phyloP scores from a whole-genome alignment of 1,140 invertebrate genomes.

The Aphelinus atriplicis region DNA sequence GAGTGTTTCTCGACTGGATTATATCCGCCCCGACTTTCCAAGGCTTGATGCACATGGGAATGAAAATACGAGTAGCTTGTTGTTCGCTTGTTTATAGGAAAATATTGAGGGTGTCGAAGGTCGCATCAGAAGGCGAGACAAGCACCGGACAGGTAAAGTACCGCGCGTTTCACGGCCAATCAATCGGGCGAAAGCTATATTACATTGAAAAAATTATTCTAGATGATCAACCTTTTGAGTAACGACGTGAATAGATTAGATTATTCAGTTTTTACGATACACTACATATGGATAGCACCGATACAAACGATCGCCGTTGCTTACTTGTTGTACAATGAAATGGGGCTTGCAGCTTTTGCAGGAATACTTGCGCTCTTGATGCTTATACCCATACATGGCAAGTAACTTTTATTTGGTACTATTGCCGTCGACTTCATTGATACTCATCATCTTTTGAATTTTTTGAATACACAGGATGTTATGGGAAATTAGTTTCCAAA shows the following conservation, averaged over 20 bases:
- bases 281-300: slow-evolving; percentile 85
- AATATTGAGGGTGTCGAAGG: slow-evolving; percentile 62
- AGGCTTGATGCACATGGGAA: slow-evolving; percentile 77
- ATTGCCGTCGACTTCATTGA: too few species aligned
- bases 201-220: slow-evolving; percentile 66
- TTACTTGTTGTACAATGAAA: slow-evolving; percentile 79
- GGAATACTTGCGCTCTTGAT: slow-evolving; percentile 82
- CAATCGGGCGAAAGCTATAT: background rate
- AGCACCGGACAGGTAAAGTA: slow-evolving; percentile 52
- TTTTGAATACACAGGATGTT: slow-evolving; percentile 64
- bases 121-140: slow-evolving; percentile 50
- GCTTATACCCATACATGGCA: slow-evolving; percentile 86
- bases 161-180: background rate
- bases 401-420: slow-evolving; percentile 14
- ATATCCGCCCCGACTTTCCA: slow-evolving; percentile 83
- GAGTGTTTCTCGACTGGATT: slow-evolving; percentile 75
- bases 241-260: slow-evolving; percentile 87
- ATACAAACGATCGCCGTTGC: slow-evolving; percentile 80
- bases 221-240: slow-evolving; percentile 92
- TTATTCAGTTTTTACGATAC: slow-evolving; percentile 74
- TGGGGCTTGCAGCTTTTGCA: slow-evolving; percentile 78
- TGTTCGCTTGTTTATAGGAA: slow-evolving; percentile 85
- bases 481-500: slow-evolving; percentile 75
- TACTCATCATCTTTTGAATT: too few species aligned
- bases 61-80: slow-evolving; percentile 81